A percentile compares a stretch with the other conserved stretches of the same genome.
Evolutionary conservation across 2,113 vertebrate genomes (phyloP).

Genomic region (Psilopsiagon aurifrons): DNA sequence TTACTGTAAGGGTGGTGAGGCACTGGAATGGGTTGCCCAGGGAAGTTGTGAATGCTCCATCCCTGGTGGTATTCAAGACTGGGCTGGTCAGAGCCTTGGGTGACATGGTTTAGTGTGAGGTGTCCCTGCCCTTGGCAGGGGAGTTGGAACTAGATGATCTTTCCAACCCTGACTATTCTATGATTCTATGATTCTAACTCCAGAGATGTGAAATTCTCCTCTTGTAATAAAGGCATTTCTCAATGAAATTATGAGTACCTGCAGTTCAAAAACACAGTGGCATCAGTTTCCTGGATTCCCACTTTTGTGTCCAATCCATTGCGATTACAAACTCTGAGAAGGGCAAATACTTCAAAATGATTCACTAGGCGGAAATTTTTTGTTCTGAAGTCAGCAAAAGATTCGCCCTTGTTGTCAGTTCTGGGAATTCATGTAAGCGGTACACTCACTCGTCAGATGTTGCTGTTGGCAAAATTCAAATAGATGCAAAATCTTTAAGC

Average conservation of each 20-base stretch:
- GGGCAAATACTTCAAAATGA: background rate
- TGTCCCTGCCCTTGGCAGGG: too few relatives aligned
- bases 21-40: too few relatives aligned
- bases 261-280: background rate
- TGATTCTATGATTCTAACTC: background rate
- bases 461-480: constrained; percentile 42
- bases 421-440: rapidly evolving
- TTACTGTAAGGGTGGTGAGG: too few relatives aligned
- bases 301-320: background rate
- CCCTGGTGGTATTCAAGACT: too few relatives aligned
- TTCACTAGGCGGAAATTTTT: background rate
- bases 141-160: too few relatives aligned
- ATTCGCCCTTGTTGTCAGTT: constrained; percentile 4
- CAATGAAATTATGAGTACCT: background rate
- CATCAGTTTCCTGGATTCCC: background rate
- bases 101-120: too few relatives aligned
- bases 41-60: too few relatives aligned
- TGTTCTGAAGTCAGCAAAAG: constrained; percentile 2
- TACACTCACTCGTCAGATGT: background rate
- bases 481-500: constrained; percentile 1
- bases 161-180: too few relatives aligned
- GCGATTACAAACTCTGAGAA: background rate
- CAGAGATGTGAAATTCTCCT: background rate
- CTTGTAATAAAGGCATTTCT: background rate
- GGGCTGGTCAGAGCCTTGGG: too few relatives aligned